These are phyloP conservation scores for Chaenodraco wilsoni DNA, from an alignment of 2,797 vertebrate species.

Conservation along the genomic window DNA sequence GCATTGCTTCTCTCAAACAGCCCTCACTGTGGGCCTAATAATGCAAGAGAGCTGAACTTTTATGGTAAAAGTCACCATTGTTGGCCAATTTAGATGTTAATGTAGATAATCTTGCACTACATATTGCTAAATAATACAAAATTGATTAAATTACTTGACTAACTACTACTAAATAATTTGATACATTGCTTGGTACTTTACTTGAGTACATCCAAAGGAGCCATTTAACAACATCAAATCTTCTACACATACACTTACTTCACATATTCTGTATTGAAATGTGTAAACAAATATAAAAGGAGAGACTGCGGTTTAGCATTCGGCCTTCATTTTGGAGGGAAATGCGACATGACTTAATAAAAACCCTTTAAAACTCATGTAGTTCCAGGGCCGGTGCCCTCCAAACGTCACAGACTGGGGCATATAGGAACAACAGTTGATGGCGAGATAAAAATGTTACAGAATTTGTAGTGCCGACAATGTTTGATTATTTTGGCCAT, in stretches of 20 bases:
- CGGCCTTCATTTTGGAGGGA: not conserved
- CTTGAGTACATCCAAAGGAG: not conserved
- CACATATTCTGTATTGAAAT: not conserved
- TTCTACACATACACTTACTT: not conserved
- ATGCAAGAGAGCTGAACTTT: slow-evolving; percentile 28
- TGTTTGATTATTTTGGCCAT: no score
- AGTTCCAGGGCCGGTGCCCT: no score
- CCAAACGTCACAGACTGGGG: no score
- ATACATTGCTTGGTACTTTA: not conserved
- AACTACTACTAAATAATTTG: not conserved
- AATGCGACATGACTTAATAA: not conserved
- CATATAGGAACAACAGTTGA: no score
- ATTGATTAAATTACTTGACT: not conserved
- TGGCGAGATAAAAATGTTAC: no score
- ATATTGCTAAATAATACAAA: not conserved
- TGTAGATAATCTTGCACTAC: not conserved
- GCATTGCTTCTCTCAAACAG: slow-evolving; percentile 15
- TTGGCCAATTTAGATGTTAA: not conserved
- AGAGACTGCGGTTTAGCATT: not conserved
- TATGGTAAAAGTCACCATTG: not conserved
- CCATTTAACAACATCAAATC: not conserved
- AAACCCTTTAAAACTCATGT: no score
- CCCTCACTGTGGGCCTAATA: slow-evolving; percentile 9
- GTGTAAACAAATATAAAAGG: not conserved
- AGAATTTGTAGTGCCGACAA: no score